Percentiles rank a stretch among this genome's conserved stretches.
Conservation (phyloP, 2,888 invertebrate species). For the Torymus aiolomorphi region DNA sequence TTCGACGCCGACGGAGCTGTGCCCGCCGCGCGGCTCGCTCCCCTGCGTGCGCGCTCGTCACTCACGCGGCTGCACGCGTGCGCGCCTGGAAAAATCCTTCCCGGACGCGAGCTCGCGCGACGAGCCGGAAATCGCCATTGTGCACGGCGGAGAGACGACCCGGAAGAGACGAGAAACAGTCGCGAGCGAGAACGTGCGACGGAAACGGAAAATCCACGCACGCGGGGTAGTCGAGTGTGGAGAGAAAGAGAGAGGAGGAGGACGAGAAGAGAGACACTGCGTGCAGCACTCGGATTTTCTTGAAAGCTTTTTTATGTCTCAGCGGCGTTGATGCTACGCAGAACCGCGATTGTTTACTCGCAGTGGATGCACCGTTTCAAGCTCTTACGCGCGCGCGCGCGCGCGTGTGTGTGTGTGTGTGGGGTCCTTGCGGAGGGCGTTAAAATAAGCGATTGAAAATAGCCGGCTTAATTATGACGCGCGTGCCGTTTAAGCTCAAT, state of each 20-base stretch:
- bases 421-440: neutral
- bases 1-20: slow-evolving; percentile 21
- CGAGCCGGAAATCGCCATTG: slow-evolving; percentile 69
- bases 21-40: slow-evolving; percentile 17
- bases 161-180: slow-evolving; percentile 49
- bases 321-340: neutral
- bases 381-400: too few relatives aligned
- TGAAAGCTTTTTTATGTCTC: slow-evolving; percentile 41
- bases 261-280: too few relatives aligned
- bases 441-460: slow-evolving; percentile 4
- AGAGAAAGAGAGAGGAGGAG: neutral
- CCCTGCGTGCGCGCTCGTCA: slow-evolving; percentile 21
- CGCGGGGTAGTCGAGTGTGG: neutral
- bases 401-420: too few relatives aligned
- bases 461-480: neutral
- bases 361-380: too few relatives aligned
- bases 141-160: slow-evolving; percentile 38
- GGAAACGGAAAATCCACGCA: slow-evolving; percentile 32
- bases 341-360: slow-evolving; percentile 29
- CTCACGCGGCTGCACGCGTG: slow-evolving; percentile 61
- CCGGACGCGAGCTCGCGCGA: slow-evolving; percentile 62
- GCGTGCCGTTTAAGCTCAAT: neutral
- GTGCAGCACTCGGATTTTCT: neutral
- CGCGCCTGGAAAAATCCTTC: slow-evolving; percentile 57
- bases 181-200: slow-evolving; percentile 18